Evolutionary conservation across 2,888 invertebrate genomes (phyloP).

Genomic region (Leptodirus hochenwartii): DNA sequence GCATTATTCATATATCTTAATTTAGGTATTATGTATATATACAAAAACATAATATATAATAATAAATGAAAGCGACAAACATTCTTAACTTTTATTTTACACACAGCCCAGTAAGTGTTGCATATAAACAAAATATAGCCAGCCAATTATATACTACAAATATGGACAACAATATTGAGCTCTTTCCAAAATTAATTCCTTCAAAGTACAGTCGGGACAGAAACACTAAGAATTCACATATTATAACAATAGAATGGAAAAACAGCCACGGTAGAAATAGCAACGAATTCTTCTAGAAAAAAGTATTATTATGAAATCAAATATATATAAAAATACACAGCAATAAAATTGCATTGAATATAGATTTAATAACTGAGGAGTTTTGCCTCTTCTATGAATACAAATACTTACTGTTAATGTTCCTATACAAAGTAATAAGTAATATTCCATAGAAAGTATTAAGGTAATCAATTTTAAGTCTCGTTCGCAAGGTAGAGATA

Average conservation of each 20-base stretch:
- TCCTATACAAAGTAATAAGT: conserved; percentile 21
- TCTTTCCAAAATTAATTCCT: conserved; percentile 19
- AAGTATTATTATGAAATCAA: conserved; percentile 3
- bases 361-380: too few species aligned
- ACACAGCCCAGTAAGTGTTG: too few species aligned
- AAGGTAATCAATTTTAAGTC: conserved; percentile 24
- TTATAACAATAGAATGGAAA: conserved; percentile 21
- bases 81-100: too few species aligned
- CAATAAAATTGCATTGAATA: too few species aligned
- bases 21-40: too few species aligned
- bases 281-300: conserved; percentile 19
- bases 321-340: neutral
- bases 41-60: too few species aligned
- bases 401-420: conserved; percentile 21
- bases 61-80: too few species aligned
- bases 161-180: conserved; percentile 18
- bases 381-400: too few species aligned
- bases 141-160: conserved; percentile 24
- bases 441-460: conserved; percentile 23
- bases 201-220: conserved; percentile 17
- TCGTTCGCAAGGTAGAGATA: conserved; percentile 20
- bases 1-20: too few species aligned
- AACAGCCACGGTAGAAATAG: conserved; percentile 23
- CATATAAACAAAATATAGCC: conserved; percentile 21
- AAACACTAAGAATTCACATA: conserved; percentile 20